phyloP scores from a whole-genome alignment of 2,797 vertebrate genomes.

The Hippocampus kuda region DNA sequence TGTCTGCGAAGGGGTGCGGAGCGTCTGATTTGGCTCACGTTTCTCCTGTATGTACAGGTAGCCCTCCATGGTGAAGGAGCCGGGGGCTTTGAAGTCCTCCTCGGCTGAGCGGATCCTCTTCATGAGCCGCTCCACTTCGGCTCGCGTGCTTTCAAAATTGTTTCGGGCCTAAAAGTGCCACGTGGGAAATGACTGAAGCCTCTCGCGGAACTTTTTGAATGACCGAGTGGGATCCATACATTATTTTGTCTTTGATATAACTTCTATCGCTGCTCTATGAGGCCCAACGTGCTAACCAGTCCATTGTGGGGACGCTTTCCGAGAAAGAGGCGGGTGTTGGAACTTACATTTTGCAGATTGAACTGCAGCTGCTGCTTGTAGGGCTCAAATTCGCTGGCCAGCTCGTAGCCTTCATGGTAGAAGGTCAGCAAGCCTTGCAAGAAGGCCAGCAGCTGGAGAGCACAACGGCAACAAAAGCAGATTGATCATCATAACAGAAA shows the following conservation, averaged over 20 bases:
- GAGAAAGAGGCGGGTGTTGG: neutral
- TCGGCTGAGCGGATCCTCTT: slow-evolving; percentile 90
- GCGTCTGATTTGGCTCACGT: slow-evolving; percentile 66
- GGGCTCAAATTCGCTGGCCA: slow-evolving; percentile 91
- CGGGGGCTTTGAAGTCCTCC: slow-evolving; percentile 86
- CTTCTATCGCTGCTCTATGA: no score
- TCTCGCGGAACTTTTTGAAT: neutral
- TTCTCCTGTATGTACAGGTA: slow-evolving; percentile 95
- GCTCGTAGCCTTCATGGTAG: slow-evolving; percentile 97
- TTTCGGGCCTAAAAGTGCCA: slow-evolving; percentile 78
- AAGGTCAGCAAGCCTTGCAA: slow-evolving; percentile 97
- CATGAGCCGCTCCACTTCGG: slow-evolving; percentile 93
- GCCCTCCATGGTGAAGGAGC: slow-evolving; percentile 93
- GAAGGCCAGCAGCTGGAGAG: slow-evolving; percentile 85
- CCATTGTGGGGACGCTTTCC: neutral
- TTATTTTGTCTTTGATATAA: no score
- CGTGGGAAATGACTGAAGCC: neutral
- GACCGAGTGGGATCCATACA: no score
- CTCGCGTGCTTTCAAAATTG: slow-evolving; percentile 97
- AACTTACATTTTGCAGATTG: slow-evolving; percentile 95
- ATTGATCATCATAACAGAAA: slow-evolving; percentile 19
- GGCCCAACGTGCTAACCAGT: neutral
- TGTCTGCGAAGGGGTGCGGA: neutral
- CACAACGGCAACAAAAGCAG: slow-evolving; percentile 37
- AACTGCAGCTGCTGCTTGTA: slow-evolving; percentile 97